A percentile compares a stretch with the other conserved stretches of the same genome.
Conservation (phyloP, 2,797 vertebrate genomes). For the Cichlasoma orientale region DNA sequence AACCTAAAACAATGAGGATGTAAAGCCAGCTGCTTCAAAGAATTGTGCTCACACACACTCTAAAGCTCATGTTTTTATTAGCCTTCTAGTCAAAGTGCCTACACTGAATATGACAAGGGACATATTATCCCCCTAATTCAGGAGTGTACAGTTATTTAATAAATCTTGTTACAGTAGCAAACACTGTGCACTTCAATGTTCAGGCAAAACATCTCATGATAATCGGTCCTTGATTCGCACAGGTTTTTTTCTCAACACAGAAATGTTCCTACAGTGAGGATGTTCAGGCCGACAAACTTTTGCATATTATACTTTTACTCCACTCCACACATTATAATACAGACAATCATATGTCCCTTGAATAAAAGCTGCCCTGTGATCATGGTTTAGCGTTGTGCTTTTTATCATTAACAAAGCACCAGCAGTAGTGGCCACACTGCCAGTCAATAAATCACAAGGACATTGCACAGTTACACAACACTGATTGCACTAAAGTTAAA, state of each 20-base stretch:
- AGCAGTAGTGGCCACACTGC: constrained; percentile 31
- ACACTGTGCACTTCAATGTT: constrained; percentile 51
- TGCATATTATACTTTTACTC: constrained; percentile 67
- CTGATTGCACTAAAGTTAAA: constrained; percentile 75
- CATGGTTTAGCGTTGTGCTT: constrained; percentile 72
- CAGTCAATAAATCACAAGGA: constrained; percentile 68
- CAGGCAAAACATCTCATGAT: constrained; percentile 41
- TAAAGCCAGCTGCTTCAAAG: constrained; percentile 15
- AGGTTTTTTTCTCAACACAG: constrained; percentile 23
- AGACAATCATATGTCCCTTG: constrained; percentile 65
- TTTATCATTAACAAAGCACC: constrained; percentile 56
- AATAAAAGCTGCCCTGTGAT: constrained; percentile 53
- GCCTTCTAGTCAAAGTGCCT: constrained; percentile 76
- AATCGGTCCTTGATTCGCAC: constrained; percentile 29
- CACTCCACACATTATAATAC: constrained; percentile 70
- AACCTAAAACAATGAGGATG: not conserved
- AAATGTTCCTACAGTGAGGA: constrained; percentile 36
- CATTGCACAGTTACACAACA: constrained; percentile 76
- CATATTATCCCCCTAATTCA: constrained; percentile 49
- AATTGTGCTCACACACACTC: constrained; percentile 30
- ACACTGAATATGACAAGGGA: constrained; percentile 53
- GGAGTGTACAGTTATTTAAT: constrained; percentile 63
- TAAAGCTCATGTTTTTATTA: constrained; percentile 77
- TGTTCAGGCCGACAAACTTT: constrained; percentile 46
- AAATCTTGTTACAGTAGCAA: constrained; percentile 46